Conservation (phyloP, 2,113 vertebrate species). For the Halcyon senegalensis region DNA sequence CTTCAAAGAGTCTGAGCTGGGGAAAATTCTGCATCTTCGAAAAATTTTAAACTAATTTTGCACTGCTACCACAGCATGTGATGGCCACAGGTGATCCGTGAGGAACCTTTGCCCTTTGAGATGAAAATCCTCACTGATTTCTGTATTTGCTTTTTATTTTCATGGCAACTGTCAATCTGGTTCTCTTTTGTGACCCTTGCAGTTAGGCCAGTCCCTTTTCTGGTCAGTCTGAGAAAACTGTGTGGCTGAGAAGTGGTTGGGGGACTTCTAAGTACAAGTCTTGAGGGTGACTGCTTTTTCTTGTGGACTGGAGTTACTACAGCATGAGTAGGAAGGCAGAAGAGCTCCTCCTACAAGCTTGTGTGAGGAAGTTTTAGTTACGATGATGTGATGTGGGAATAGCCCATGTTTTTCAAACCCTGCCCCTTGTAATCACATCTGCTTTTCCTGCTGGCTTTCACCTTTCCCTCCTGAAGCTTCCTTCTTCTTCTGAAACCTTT, state of each 20-base stretch:
- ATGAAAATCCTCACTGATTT: background rate
- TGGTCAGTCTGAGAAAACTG: background rate
- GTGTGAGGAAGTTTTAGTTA: background rate
- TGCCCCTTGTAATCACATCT: background rate
- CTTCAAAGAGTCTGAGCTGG: background rate
- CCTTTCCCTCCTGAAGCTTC: background rate
- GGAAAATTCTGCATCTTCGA: background rate
- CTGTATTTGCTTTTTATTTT: background rate
- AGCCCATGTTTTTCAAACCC: background rate
- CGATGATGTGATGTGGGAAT: background rate
- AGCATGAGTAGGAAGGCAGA: background rate
- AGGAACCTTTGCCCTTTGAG: background rate
- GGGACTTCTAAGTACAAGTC: background rate
- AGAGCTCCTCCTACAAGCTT: background rate
- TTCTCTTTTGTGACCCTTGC: background rate
- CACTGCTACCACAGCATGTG: background rate
- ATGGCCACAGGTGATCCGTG: background rate
- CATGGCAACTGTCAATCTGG: background rate
- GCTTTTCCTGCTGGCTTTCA: background rate
- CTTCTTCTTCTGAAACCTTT: background rate
- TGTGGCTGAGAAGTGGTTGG: background rate
- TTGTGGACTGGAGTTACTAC: background rate
- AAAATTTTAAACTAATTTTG: background rate
- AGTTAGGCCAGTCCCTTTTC: background rate
- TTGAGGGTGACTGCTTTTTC: background rate